Conservation (phyloP, 35 echinoderm and acorn worm genomes). For the Ophiothrix spiculata region DNA sequence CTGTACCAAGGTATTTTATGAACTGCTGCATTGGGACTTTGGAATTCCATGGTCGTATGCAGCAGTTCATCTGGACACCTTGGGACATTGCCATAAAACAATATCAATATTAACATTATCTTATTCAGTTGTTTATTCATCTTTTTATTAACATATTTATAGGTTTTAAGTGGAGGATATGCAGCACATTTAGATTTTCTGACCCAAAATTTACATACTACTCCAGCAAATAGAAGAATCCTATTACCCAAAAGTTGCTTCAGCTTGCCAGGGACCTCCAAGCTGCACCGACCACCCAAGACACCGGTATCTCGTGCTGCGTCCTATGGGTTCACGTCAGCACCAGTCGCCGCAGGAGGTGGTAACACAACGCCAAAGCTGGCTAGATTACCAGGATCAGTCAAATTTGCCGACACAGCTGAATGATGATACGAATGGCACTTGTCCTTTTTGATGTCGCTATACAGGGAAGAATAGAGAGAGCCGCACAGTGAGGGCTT, state of each 20-base stretch:
- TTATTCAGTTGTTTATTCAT: neutral
- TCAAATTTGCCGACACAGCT: neutral
- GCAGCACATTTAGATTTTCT: conserved; percentile 79
- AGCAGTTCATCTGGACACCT: neutral
- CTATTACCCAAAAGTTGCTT: conserved; percentile 85
- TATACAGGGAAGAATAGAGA: too few relatives aligned
- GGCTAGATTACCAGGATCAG: neutral
- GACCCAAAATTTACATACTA: conserved; percentile 40
- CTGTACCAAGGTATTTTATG: neutral
- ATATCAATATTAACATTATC: neutral
- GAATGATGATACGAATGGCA: too few relatives aligned
- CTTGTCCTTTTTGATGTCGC: too few relatives aligned
- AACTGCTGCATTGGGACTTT: neutral
- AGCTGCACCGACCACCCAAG: conserved; percentile 44
- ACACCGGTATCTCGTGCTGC: conserved; percentile 63
- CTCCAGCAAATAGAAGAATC: conserved; percentile 75
- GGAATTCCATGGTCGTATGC: neutral
- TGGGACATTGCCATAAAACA: neutral
- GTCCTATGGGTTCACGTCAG: conserved; percentile 51
- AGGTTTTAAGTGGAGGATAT: conserved; percentile 81
- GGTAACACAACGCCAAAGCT: conserved; percentile 10
- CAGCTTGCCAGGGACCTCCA: conserved; percentile 69
- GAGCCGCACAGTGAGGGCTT: too few relatives aligned
- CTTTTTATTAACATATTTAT: too few relatives aligned
- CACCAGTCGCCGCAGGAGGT: conserved; percentile 18